Base-by-base conservation (phyloP, 2,113 vertebrate genomes). In the Stigmatopora nigra region DNA sequence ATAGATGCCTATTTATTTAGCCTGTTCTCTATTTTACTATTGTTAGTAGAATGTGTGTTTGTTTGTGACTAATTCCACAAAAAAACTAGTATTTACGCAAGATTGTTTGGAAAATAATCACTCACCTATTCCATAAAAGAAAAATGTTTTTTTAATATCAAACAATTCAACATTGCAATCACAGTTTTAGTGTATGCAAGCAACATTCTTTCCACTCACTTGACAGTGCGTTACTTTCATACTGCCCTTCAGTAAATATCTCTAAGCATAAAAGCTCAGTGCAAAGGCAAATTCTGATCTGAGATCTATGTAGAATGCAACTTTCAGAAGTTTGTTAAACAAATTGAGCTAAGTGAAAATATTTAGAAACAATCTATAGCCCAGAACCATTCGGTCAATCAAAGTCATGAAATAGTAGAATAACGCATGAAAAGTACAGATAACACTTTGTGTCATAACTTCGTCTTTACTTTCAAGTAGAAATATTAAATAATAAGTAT, bases 341-440 rank as follows among this genome's bases (percentile, higher is more conserved):
- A 41, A 56, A 76, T 52, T 11, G 0, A 45, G 35, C 13, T 5
- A 70, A 59, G 35, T 59, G 68, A 80, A 88, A 90, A 89, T 89
- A 82, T 88, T 92, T 92, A 93, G 91, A 92, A 88, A 90, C 88
- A 89, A 91, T 92, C 0, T 49, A 68, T 68, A 62, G 52, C 67
- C 20, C 16, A 71, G 68, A 73, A 67, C 65, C 74, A 83, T 7
- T 17, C 25, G 48, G 52, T 60, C 56, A 55, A 13, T 41, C 36
- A 19, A 19, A 15, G n/a, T 41, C 9, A 55, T 63, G 4, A 55
- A 8, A 9, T 44, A 36, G 55, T 69, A 16, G 57, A 61, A 48
- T 17, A 31, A 13, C 46, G 47, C 41, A 59, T 12, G 22, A 60
- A 60, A 68, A 41, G 35, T 58, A 36, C 56, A 36, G 14, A 58